Conservation (phyloP, 1,140 invertebrate species). For the Hestina assimilis region DNA sequence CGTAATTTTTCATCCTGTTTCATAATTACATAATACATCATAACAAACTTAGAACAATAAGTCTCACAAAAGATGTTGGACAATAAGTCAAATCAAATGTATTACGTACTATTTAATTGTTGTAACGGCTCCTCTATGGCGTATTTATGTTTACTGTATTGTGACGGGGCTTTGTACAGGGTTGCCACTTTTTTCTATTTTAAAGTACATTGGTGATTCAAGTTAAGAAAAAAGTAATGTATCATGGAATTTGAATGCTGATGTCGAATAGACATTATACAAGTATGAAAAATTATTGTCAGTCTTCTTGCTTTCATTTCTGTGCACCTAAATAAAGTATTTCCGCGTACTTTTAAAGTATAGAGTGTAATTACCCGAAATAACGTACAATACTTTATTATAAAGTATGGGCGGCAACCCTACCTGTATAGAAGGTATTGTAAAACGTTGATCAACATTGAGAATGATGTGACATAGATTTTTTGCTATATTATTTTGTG, state of each 20-base stretch:
- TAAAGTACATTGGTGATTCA: too few relatives aligned
- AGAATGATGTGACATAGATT: background rate
- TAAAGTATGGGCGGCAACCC: too few relatives aligned
- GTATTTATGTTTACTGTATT: constrained; percentile 2
- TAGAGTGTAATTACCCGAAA: too few relatives aligned
- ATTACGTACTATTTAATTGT: constrained; percentile 4
- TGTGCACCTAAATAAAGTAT: too few relatives aligned
- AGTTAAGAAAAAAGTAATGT: too few relatives aligned
- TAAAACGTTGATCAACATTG: constrained; percentile 3
- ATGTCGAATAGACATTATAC: too few relatives aligned
- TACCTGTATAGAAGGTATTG: constrained; percentile 6
- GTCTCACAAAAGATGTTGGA: constrained; percentile 4
- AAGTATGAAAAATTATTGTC: too few relatives aligned
- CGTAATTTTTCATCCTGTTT: background rate
- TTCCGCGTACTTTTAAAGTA: too few relatives aligned
- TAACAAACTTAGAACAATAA: background rate
- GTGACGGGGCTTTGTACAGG: constrained; percentile 2
- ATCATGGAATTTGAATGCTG: too few relatives aligned
- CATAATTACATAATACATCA: background rate
- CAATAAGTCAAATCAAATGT: constrained; percentile 6
- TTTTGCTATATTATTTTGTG: constrained; percentile 2
- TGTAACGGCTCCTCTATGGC: constrained; percentile 2
- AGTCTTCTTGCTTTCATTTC: too few relatives aligned
- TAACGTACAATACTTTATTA: too few relatives aligned
- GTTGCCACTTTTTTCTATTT: too few relatives aligned